Percentiles rank a stretch among this genome's conserved stretches.
Conservation (phyloP, 64 coral and sea anemone species). For the Stichodactyla mertensii region DNA sequence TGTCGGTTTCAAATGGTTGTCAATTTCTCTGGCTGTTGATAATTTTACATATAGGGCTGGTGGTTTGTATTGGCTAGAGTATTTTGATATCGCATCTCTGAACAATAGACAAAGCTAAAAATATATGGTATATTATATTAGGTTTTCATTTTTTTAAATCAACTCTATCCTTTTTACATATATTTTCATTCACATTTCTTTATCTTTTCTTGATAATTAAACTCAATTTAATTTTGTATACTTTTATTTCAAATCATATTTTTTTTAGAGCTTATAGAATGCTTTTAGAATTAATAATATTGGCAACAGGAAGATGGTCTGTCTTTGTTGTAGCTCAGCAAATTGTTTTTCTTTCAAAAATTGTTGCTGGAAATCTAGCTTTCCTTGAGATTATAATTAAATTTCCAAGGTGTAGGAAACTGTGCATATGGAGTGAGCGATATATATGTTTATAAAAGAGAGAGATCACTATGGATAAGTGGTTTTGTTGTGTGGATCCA, state of each 20-base stretch:
- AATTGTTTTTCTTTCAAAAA: not conserved
- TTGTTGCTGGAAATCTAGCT: not conserved
- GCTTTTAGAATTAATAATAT: not conserved
- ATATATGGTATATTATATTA: not conserved
- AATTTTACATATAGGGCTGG: not conserved
- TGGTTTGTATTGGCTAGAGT: not conserved
- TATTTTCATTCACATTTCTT: not conserved
- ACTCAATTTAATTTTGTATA: not conserved
- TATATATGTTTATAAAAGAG: not conserved
- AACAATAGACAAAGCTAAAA: not conserved
- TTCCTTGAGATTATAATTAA: not conserved
- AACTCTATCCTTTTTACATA: not conserved
- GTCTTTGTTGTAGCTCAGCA: not conserved
- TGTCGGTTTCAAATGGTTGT: constrained; percentile 1
- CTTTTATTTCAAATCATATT: not conserved
- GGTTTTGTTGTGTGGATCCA: constrained; percentile 2
- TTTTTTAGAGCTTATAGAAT: not conserved
- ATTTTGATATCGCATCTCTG: not conserved
- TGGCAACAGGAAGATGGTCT: not conserved
- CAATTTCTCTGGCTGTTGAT: not conserved
- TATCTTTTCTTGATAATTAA: not conserved
- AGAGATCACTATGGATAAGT: constrained; percentile 1
- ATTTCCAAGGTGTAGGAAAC: not conserved
- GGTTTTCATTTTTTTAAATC: not conserved
- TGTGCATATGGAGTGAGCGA: not conserved